Conservation (phyloP, 2,113 vertebrate genomes). For the Brevimyrus niger region DNA sequence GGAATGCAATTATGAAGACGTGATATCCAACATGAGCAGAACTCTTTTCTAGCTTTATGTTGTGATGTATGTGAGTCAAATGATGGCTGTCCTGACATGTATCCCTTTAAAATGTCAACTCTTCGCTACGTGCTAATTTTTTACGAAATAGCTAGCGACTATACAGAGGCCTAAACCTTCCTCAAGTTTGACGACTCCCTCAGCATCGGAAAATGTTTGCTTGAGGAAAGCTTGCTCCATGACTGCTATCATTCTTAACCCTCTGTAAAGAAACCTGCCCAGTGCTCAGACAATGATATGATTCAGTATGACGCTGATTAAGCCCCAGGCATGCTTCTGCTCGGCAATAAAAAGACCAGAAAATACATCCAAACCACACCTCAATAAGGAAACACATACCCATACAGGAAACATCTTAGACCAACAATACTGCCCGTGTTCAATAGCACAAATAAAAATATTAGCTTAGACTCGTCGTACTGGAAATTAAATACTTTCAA, state of each 20-base stretch:
- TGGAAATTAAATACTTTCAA: not conserved
- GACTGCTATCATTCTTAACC: conserved; percentile 15
- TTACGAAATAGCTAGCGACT: not conserved
- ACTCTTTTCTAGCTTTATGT: not conserved
- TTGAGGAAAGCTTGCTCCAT: not conserved
- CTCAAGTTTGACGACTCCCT: not conserved
- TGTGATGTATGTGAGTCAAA: no score
- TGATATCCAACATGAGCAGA: not conserved
- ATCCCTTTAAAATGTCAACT: not conserved
- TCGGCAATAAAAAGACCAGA: not conserved
- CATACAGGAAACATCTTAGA: not conserved
- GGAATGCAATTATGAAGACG: not conserved
- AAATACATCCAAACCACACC: not conserved
- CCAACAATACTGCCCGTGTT: not conserved
- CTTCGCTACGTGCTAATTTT: not conserved
- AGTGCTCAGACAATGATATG: not conserved
- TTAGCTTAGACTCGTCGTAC: not conserved
- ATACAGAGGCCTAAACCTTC: not conserved
- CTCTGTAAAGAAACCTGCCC: conserved; percentile 2
- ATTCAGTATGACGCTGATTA: conserved; percentile 3
- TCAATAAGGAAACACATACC: not conserved
- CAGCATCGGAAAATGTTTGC: not conserved
- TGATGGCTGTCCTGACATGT: not conserved
- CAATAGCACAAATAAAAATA: not conserved
- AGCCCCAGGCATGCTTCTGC: not conserved